Base-by-base conservation (phyloP, 2,888 invertebrate genomes). In the Lasioglossum morio region DNA sequence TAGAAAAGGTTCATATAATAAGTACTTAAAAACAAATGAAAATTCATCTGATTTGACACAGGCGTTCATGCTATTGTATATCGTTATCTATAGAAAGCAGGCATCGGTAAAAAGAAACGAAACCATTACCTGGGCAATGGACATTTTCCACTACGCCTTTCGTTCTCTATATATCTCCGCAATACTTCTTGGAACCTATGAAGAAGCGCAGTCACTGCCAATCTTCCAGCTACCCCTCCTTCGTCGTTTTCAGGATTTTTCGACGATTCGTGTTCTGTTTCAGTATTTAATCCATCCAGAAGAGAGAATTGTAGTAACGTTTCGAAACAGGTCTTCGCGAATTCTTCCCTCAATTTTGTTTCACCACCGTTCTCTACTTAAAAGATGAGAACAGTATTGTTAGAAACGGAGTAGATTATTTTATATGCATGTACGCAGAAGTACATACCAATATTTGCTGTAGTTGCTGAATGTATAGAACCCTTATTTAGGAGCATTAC, bases 251-350 rank as follows among this genome's bases (percentile, higher is more conserved):
- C 93, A 73, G 91, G 63, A 14, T 85, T 89, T 37, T 90, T 90
- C 2, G 77, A 85, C 23, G 86, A 66, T 27, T 86, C 86, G 66
- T 84, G 81, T 74, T 94, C 93, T 23, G 94, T 90, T 75, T 95
- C 95, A 40, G 92, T 94, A 74, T 94, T 95, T 63, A 97, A 96
- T 86, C 98, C 98, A 91, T 98, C 98, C 8, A 98, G 96, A 94
- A 98, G 96, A 0, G 99, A 99, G 96, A 99, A 99, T 95, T 99
- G 99, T 72, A 99, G 96, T 40, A 99, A 96, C 0, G 99, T 99
- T 95, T 99, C 99, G 94, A 99, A 99, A 94, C 99, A 99, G 0
- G 98, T 98, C 94, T 99, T 98, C 72, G 99, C 99, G 95, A 99
- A 99, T 94, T 99, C 99, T 95, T 99, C 99, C 30, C 99, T 96